A percentile compares a stretch with the other conserved stretches of the same genome.
Evolutionary conservation across 1,140 invertebrate species (phyloP).

Genomic region (Dreissena rostriformis): DNA sequence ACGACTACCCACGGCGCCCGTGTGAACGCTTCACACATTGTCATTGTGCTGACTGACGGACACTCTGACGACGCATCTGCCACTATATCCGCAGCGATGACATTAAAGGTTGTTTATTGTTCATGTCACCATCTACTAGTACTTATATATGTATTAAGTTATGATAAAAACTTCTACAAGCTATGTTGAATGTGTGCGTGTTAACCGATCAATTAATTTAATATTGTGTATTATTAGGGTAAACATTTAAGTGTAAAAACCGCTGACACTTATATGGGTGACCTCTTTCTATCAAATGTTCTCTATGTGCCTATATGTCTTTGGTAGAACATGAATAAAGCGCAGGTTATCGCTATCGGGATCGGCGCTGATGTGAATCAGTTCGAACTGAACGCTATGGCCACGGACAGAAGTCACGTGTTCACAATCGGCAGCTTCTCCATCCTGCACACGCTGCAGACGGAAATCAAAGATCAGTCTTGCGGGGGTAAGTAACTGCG

Average conservation of each 20-base stretch:
- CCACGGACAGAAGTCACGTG: constrained; percentile 53
- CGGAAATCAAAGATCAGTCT: constrained; percentile 46
- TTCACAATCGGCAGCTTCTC: constrained; percentile 62
- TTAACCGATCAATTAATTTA: neutral
- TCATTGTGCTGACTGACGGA: constrained; percentile 64
- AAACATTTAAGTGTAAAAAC: too few species aligned
- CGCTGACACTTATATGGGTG: too few species aligned
- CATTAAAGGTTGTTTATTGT: constrained; percentile 20
- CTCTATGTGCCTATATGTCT: neutral
- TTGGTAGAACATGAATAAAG: constrained; percentile 12
- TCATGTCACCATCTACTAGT: neutral
- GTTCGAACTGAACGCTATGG: constrained; percentile 59
- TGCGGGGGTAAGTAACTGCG: constrained; percentile 61
- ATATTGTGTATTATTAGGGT: neutral
- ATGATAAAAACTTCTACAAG: neutral
- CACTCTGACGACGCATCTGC: constrained; percentile 44
- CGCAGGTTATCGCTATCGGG: constrained; percentile 59
- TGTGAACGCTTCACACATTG: constrained; percentile 52
- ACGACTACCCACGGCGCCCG: constrained; percentile 50
- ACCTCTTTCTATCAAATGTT: neutral
- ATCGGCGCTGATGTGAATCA: constrained; percentile 54
- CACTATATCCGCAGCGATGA: constrained; percentile 54
- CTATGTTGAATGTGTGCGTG: neutral
- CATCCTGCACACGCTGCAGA: constrained; percentile 54
- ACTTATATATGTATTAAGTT: neutral